Evolutionary conservation across 2,888 invertebrate genomes (phyloP).

Genomic region (Achlya flavicornis): DNA sequence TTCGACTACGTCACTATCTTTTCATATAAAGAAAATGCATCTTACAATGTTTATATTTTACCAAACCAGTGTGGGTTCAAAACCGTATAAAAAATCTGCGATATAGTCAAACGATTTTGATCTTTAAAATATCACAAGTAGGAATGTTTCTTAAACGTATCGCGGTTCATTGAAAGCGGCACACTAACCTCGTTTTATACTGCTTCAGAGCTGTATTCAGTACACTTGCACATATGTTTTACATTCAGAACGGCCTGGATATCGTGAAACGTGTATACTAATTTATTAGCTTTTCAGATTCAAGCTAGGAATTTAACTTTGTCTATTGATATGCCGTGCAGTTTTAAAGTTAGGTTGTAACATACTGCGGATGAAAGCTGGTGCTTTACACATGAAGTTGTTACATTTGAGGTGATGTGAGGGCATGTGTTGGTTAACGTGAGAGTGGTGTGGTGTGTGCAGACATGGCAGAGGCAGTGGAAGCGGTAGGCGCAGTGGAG

Average conservation of each 20-base stretch:
- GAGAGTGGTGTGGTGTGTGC: constrained; percentile 16
- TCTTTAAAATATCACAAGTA: not conserved
- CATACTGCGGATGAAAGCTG: no score
- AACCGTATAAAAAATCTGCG: not conserved
- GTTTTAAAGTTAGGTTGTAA: no score
- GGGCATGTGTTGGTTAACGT: not conserved
- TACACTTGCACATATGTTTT: not conserved
- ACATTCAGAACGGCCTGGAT: no score
- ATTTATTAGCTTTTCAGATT: not conserved
- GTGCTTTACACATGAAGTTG: not conserved
- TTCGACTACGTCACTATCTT: no score
- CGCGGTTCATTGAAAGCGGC: not conserved
- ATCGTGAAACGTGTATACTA: not conserved
- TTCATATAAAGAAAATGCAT: not conserved
- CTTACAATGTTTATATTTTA: not conserved
- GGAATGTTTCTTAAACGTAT: not conserved
- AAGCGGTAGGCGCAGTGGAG: constrained; percentile 43
- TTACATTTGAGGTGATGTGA: not conserved
- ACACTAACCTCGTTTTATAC: not conserved
- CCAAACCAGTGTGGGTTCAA: not conserved
- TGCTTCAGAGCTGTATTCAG: not conserved
- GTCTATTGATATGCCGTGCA: not conserved
- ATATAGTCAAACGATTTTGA: not conserved
- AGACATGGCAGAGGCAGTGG: constrained; percentile 77
- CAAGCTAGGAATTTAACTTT: not conserved